Conservation (phyloP, 64 coral and sea anemone genomes). For the Orbicella faveolata region DNA sequence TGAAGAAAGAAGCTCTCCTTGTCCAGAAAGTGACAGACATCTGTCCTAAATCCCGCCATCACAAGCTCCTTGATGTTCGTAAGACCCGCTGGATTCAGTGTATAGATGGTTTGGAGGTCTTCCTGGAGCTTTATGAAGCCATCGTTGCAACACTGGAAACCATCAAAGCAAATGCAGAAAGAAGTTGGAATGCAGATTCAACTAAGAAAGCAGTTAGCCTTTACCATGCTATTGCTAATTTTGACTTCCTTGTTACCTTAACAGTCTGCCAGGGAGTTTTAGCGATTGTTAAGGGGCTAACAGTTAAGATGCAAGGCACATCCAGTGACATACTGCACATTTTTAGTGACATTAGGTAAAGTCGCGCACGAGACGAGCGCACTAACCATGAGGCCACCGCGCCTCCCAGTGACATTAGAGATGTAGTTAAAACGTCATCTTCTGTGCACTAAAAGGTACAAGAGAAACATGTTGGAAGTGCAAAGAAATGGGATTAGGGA, state of each 20-base stretch:
- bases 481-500: too few relatives aligned
- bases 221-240: constrained; percentile 75
- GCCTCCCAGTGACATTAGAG: background rate
- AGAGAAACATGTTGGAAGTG: constrained; percentile 41
- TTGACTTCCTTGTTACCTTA: constrained; percentile 79
- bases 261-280: constrained; percentile 69
- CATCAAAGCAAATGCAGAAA: constrained; percentile 79
- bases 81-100: constrained; percentile 80
- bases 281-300: constrained; percentile 62
- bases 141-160: constrained; percentile 64
- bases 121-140: constrained; percentile 69
- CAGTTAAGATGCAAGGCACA: constrained; percentile 84
- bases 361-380: too few relatives aligned
- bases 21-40: constrained; percentile 62
- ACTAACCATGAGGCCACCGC: too few relatives aligned
- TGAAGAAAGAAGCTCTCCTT: constrained; percentile 81
- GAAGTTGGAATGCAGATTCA: constrained; percentile 80
- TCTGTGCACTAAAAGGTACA: constrained; percentile 74
- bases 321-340: constrained; percentile 62
- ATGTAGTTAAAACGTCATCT: constrained; percentile 52
- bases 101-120: constrained; percentile 72
- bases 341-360: background rate
- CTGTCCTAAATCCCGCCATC: constrained; percentile 31
- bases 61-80: constrained; percentile 71
- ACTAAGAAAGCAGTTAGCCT: constrained; percentile 75